Evolutionary conservation across 2,888 invertebrate genomes (phyloP).

Genomic region (Thalpophila matura): DNA sequence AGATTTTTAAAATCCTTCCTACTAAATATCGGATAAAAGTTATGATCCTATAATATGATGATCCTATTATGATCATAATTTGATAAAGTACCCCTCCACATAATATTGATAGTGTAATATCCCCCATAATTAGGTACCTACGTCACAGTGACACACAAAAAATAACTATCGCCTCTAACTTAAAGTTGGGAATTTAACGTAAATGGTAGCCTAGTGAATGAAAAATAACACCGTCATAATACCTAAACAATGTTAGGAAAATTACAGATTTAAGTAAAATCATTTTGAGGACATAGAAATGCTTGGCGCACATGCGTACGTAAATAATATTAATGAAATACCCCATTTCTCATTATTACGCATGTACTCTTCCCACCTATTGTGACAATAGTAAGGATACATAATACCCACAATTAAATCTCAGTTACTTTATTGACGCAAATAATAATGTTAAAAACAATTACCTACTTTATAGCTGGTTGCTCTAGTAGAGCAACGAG

Average conservation of each 20-base stretch:
- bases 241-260: conserved; percentile 21
- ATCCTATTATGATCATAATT: no score
- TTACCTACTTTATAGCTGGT: no score
- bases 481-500: no score
- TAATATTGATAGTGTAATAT: no score
- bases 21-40: no score
- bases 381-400: conserved; percentile 14
- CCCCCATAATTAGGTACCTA: no score
- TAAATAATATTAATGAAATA: conserved; percentile 1
- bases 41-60: no score
- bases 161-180: background rate
- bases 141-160: conserved; percentile 3
- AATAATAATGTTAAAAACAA: no score
- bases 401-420: background rate
- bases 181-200: conserved; percentile 8
- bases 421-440: background rate
- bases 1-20: no score
- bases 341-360: conserved; percentile 23
- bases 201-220: background rate
- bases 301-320: conserved; percentile 6
- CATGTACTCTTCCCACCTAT: background rate
- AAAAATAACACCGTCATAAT: background rate
- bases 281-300: conserved; percentile 16
- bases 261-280: conserved; percentile 2
- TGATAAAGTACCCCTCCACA: no score